Percentiles rank a stretch among this genome's conserved stretches.
Conservation (phyloP, 2,888 invertebrate species). For the Tenthredo notha region DNA sequence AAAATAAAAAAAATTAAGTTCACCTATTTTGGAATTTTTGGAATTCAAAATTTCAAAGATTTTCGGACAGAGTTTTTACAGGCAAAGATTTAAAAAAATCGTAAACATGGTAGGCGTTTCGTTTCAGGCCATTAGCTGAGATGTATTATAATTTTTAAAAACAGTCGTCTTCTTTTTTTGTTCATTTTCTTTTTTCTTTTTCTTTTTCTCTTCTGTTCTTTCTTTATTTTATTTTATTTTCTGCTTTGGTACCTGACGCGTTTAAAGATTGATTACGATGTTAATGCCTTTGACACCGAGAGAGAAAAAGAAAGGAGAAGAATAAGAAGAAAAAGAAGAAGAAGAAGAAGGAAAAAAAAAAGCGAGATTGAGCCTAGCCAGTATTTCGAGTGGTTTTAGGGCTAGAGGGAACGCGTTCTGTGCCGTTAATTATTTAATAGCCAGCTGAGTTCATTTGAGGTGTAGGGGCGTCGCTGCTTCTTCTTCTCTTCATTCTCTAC, state of each 20-base stretch:
- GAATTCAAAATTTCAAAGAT: not conserved
- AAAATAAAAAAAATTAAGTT: no score
- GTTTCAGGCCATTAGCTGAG: not conserved
- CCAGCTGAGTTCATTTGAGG: conserved; percentile 37
- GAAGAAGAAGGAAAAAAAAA: not conserved
- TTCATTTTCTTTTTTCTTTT: not conserved
- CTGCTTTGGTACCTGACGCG: not conserved
- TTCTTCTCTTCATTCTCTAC: not conserved
- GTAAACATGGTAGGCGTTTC: not conserved
- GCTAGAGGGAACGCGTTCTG: not conserved
- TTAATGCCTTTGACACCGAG: conserved; percentile 36
- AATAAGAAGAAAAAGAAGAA: not conserved
- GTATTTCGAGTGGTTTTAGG: not conserved
- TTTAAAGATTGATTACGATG: conserved; percentile 48
- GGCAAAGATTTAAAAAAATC: not conserved
- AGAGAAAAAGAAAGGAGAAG: not conserved
- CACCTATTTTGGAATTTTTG: no score
- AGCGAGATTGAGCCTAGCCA: not conserved
- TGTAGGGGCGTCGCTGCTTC: not conserved
- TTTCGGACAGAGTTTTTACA: not conserved
- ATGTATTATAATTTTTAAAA: not conserved
- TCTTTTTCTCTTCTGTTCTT: not conserved
- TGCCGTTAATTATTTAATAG: conserved; percentile 49
- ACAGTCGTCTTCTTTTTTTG: not conserved
- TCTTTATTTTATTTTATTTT: not conserved